Percentiles rank a stretch among this genome's conserved stretches.
phyloP scores from a whole-genome alignment of 2,888 invertebrate genomes.

The Phaonia tiefii region DNA sequence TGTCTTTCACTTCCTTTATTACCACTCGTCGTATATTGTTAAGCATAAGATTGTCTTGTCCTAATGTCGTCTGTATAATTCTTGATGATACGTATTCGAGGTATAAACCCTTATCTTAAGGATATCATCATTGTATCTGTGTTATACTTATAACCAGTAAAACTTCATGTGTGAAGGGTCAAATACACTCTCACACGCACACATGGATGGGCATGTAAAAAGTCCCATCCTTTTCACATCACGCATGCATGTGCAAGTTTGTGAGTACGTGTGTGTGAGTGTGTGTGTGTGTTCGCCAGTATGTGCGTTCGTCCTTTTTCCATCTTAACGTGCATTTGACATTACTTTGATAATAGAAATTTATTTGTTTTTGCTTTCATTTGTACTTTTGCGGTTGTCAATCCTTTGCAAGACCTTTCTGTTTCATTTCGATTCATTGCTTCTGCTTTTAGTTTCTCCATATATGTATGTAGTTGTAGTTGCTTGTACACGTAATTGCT shows the following conservation, averaged over 20 bases:
- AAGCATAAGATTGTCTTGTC: no score
- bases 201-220: slow-evolving; percentile 36
- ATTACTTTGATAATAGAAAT: slow-evolving; percentile 58
- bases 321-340: slow-evolving; percentile 52
- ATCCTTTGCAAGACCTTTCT: slow-evolving; percentile 43
- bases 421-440: slow-evolving; percentile 47
- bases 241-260: slow-evolving; percentile 42
- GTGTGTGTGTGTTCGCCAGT: slow-evolving; percentile 30
- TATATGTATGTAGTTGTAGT: slow-evolving; percentile 39
- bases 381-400: slow-evolving; percentile 9
- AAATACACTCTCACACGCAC: not conserved
- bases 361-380: slow-evolving; percentile 46
- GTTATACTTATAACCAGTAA: slow-evolving; percentile 1
- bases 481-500: slow-evolving; percentile 51
- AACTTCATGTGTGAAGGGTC: not conserved
- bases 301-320: slow-evolving; percentile 19
- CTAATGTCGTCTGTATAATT: slow-evolving; percentile 33
- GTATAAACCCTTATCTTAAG: slow-evolving; percentile 49
- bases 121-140: slow-evolving; percentile 26
- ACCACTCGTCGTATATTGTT: no score
- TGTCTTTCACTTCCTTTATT: no score
- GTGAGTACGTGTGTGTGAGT: slow-evolving; percentile 60
- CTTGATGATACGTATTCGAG: slow-evolving; percentile 32
- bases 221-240: slow-evolving; percentile 12
- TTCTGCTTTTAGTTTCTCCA: not conserved